Base-by-base conservation (phyloP, 2,888 invertebrate species). In the Mythimna ferrago region DNA sequence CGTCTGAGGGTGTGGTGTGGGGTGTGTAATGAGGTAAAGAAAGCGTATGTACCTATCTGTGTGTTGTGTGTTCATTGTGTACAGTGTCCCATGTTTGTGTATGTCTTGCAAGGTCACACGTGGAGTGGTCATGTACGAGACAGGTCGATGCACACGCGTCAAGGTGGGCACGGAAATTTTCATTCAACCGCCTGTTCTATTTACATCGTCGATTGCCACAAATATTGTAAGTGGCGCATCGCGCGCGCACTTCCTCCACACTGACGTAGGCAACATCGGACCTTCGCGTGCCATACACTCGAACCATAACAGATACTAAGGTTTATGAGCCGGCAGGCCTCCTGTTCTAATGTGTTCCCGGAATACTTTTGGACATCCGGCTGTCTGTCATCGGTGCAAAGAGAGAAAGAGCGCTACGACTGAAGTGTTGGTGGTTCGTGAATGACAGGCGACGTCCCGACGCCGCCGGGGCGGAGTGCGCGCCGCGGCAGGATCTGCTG, bases 101-200 rank as follows among this genome's bases (percentile, higher is more conserved):
- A 88, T 92, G 90, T 92, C 88, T 90, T 92, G 94, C 95, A 95
- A 95, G 96, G 95, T 93, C 94, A 91, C 94, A 92, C 94, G 93
- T 92, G 91, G 89, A 92, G 89, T 91, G 90, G 76, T 91, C 90
- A 83, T 80, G 87, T 92, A 92, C 92, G 89, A 88, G 92, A 92
- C 93, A 92, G 95, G 95, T 94, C 94, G 95, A 93, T 94, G 95
- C 94, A 94, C 95, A 95, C 90, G 87, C 88, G 90, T 93, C 94
- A 94, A 94, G 95, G 94, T 94, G 92, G 93, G 88, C 90, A 89
- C 93, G 92, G 92, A 93, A 93, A 93, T 92, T 92, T 94, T 95
- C 95, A 95, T 95, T 95, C 95, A 95, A 93, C 88, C 90, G 92
- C 90, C 91, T 89, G 93, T 93, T 94, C 94, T 95, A 95, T 95